Conservation (phyloP, 1,140 invertebrate genomes). For the Neodiprion pinetum region DNA sequence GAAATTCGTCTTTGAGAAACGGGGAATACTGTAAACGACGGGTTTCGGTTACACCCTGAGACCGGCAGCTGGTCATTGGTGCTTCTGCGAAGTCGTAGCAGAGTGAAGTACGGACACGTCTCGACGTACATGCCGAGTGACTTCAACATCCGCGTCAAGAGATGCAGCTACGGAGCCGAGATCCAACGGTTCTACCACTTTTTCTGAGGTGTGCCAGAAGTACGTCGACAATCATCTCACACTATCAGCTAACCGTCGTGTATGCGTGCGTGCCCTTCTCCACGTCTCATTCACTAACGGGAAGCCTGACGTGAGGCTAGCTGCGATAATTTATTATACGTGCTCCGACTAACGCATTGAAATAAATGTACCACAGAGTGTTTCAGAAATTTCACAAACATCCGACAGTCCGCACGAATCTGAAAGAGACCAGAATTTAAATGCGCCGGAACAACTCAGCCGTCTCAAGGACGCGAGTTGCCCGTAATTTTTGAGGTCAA, state of each 20-base stretch:
- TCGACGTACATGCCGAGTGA: no score
- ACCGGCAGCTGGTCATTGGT: background rate
- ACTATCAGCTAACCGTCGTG: background rate
- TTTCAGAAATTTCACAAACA: no score
- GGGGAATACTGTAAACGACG: no score
- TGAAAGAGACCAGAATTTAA: no score
- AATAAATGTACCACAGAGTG: no score
- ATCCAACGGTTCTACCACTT: background rate
- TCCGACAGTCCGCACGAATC: no score
- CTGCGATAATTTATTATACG: constrained; percentile 45
- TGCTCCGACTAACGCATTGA: constrained; percentile 12
- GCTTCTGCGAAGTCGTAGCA: background rate
- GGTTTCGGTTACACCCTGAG: no score
- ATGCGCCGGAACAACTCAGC: no score
- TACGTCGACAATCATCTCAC: constrained; percentile 5
- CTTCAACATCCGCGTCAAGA: background rate
- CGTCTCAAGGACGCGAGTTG: background rate
- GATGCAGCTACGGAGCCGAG: background rate
- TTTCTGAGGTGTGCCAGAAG: background rate
- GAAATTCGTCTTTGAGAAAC: no score
- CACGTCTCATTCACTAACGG: constrained; percentile 39
- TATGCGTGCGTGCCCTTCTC: background rate
- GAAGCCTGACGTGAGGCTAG: constrained; percentile 43
- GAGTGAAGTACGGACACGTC: no score
- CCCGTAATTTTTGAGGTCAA: background rate